Base-by-base conservation (phyloP, 2,113 vertebrate species). In the Corythoichthys haematopterus region DNA sequence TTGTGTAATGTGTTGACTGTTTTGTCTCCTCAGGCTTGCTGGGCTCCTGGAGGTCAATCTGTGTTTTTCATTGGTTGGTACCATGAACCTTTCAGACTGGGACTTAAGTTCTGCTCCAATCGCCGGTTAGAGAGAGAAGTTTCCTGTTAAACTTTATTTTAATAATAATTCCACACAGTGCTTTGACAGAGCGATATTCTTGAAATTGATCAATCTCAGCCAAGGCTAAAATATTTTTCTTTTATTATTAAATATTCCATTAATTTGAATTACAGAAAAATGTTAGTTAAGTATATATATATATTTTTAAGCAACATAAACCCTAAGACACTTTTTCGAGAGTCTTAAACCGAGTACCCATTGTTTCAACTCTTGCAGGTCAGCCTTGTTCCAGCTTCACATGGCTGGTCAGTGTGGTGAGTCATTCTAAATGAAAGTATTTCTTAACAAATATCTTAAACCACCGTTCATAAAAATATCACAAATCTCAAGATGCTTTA, bases 31-130 rank as follows among this genome's bases (percentile, higher is more conserved):
- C 64, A 93, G 92, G 89, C 87, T 50, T 68, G 91, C 50, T 93
- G 92, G 92, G 83, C 85, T 60, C 82, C 81, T 0, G 69, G 80
- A 5, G 45, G 85, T 63, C 82, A 80, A 43, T 77, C 82, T 0
- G 74, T 91, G 53, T 10, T 92, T 63, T 92, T 93, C 64, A 77
- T 92, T 0, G 91, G 92, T n/a, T 92, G 89, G 84, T 91, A 84
- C 64, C 90, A 92, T 0, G 85, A 89, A 70, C 92, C 92, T 0
- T 92, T 91, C 79, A 90, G 91, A 81, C 85, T 93, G 3, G 92
- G 92, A 70, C 85, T 93, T 45, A 89, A 79, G 78, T 93, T 91
- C 73, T 93, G 91, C 85, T 89, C 87, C 56, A 93, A 93, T 75
- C 88, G 92, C 71, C 91, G 90, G 91, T 92, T 2, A 67, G 69